Conservation (phyloP, 2,113 vertebrate genomes). For the Prietella phreatophila region DNA sequence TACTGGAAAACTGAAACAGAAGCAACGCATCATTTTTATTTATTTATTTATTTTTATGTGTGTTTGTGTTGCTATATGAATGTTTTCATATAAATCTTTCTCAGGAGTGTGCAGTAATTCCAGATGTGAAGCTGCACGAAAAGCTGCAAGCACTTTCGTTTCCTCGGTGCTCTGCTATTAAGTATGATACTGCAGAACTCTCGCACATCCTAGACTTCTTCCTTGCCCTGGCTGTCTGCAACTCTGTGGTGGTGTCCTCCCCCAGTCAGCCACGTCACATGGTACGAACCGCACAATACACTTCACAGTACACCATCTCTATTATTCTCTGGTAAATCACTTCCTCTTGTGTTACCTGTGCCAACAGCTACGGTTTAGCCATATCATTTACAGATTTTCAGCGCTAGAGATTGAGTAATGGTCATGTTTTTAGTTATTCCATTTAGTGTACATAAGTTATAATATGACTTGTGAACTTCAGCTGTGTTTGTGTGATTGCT, state of each 20-base stretch:
- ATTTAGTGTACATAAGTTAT: not conserved
- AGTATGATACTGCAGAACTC: constrained; percentile 64
- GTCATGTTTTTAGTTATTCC: not conserved
- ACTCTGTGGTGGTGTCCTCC: constrained; percentile 90
- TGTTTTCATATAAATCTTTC: constrained; percentile 19
- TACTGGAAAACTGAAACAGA: constrained; percentile 31
- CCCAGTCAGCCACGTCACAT: constrained; percentile 75
- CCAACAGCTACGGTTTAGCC: not conserved
- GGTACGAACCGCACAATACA: constrained; percentile 64
- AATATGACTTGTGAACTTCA: not conserved
- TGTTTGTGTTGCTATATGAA: not conserved
- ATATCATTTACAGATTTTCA: not conserved
- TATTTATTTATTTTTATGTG: not conserved
- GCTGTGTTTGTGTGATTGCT: not conserved
- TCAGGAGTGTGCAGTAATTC: constrained; percentile 86
- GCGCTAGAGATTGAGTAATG: not conserved
- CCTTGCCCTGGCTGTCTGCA: constrained; percentile 87
- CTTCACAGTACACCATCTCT: not conserved
- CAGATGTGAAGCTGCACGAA: constrained; percentile 79
- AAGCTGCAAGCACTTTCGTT: constrained; percentile 77
- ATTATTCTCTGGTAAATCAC: not conserved
- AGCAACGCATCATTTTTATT: not conserved
- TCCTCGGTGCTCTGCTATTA: constrained; percentile 37
- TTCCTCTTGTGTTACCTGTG: constrained; percentile 7
- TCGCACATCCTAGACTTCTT: constrained; percentile 87